Base-by-base conservation (phyloP, 1,140 invertebrate species). In the Caenorhabditis brenneri region DNA sequence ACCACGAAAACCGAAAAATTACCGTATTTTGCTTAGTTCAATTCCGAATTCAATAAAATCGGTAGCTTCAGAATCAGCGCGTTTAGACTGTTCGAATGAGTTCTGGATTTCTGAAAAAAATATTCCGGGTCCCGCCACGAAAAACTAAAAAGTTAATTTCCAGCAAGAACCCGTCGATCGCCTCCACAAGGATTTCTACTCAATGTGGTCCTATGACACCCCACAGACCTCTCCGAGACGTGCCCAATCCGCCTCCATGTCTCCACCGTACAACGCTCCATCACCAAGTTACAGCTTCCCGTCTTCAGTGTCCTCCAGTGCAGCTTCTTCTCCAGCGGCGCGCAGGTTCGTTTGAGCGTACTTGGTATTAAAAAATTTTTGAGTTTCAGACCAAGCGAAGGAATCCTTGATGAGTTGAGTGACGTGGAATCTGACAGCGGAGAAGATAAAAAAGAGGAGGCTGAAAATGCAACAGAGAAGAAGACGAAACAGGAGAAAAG, bases 121-220 rank as follows among this genome's bases (percentile, higher is more conserved):
- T n/a, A n/a, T n/a, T n/a, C n/a, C n/a, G n/a, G n/a, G n/a, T n/a
- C n/a, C n/a, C n/a, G n/a, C n/a, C n/a, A n/a, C n/a, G n/a, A n/a
- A n/a, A n/a, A n/a, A n/a, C n/a, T n/a, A n/a, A n/a, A n/a, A n/a
- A n/a, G n/a, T n/a, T n/a, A n/a, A n/a, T n/a, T n/a, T n/a, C n/a
- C n/a, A n/a, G n/a, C n/a, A 19, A 49, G 81, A 81, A 19, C 24
- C 36, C 1, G 29, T 29, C 2, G 82, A 83, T 33, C 46, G 49
- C 24, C 42, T 83, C 0, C 74, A 83, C 33, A 83, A 83, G 49
- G 82, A 83, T 48, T 83, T 83, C 39, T 80, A 74, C n/a, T 79
- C 82, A 22, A 49, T 55, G 42, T 83, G 82, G 82, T 29, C 22
- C 7, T 83, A 83, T 31, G 49, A 49, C 24, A 46, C 82, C 5